Base-by-base conservation (phyloP, 2,797 vertebrate species). In the Varecia variegata region DNA sequence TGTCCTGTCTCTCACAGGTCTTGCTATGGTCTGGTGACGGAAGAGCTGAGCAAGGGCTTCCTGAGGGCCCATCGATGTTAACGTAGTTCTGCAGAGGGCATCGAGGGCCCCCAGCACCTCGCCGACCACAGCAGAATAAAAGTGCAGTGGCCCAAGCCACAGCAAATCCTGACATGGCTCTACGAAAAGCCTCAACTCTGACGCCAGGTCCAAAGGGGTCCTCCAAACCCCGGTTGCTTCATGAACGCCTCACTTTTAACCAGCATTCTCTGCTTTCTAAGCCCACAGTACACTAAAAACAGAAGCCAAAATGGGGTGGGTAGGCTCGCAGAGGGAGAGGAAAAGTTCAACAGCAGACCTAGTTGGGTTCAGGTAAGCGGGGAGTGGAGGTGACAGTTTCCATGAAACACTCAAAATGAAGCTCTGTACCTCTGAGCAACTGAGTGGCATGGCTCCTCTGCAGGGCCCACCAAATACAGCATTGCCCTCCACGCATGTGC, bases 401-500 rank as follows among this genome's bases (percentile, higher is more conserved):
- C 79, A 93, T 30, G 50, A 88, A 79, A 70, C 73, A 50, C 45
- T n/a, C n/a, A 70, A 60, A 40, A 32, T 0, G 50, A 43, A 32
- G 79, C 56, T 68, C 7, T 35, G 27, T 1, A 8, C 21, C 56
- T 79, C 20, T 12, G 3, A 11, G 70, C 68, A 8, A 0, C 7
- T 0, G 1, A 43, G 45, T 27, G 20, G 50, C 38, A 47, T n/a
- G 9, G 3, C n/a, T 92, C 68, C 23, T 50, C 32, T 58, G 3
- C 0, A 13, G 62, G 25, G 45, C 21, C 47, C n/a, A 0, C 10
- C 7, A 30, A 50, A 7, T 3, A 35, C 25, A 11, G 43, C 18
- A 32, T 2, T 10, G 23, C 32, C 15, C 12, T 17, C 62, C 4
- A 30, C 4, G 0, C 1, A 0, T 1, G 45, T 47, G 67, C 30